Percentiles rank a stretch among this genome's conserved stretches.
phyloP scores from a whole-genome alignment of 2,797 vertebrate species.

The Synaphobranchus kaupii region DNA sequence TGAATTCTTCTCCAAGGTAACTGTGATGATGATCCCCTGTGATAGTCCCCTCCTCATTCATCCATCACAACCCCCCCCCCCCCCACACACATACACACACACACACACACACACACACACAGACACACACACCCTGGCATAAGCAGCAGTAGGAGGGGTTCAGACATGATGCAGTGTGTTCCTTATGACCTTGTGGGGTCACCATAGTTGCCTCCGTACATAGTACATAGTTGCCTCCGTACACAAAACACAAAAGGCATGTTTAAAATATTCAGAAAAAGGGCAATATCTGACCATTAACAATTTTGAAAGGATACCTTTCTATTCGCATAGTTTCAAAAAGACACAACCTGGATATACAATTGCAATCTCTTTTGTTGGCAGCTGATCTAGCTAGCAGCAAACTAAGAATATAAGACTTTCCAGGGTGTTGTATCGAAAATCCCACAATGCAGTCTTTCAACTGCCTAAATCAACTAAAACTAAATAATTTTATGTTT shows the following conservation, averaged over 20 bases:
- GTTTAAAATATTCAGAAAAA: background rate
- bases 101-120: too few species aligned
- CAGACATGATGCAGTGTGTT: background rate
- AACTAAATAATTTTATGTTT: background rate
- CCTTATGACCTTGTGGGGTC: background rate
- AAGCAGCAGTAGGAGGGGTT: background rate
- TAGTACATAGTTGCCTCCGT: too few species aligned
- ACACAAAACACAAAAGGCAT: background rate
- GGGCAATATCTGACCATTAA: too few species aligned
- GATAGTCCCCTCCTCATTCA: background rate
- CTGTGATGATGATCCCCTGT: background rate
- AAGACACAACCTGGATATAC: background rate
- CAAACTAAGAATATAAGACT: background rate
- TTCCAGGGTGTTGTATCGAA: background rate
- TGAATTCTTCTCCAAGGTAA: conserved; percentile 99
- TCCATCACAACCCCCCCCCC: background rate
- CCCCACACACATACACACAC: too few species aligned
- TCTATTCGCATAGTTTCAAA: background rate
- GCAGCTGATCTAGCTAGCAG: background rate
- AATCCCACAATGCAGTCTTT: background rate
- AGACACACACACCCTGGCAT: background rate
- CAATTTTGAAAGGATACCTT: background rate
- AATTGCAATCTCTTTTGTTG: background rate
- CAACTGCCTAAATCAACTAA: background rate
- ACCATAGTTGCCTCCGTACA: too few species aligned